Percentiles rank a stretch among this genome's conserved stretches.
Conservation (phyloP, 2,888 invertebrate species). For the Trimorus sp. region DNA sequence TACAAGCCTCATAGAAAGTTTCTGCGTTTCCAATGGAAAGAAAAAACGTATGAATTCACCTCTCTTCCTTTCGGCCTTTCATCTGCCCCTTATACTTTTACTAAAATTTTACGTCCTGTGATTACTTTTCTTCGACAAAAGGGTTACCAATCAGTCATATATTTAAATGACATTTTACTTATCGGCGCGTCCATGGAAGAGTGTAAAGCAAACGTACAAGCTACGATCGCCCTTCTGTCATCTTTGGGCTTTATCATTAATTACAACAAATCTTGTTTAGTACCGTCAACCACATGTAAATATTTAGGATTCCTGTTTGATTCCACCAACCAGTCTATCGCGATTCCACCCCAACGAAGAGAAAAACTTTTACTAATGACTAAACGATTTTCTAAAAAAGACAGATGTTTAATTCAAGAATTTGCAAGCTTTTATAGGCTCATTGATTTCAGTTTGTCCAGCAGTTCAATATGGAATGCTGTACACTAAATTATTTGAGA, state of each 20-base stretch:
- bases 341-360: neutral
- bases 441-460: constrained; percentile 13
- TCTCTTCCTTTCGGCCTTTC: neutral
- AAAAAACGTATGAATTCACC: constrained; percentile 6
- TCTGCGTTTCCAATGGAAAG: constrained; percentile 4
- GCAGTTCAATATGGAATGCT: constrained; percentile 17
- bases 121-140: neutral
- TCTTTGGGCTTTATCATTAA: constrained; percentile 17
- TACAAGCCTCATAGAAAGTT: too few species aligned
- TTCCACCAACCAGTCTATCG: constrained; percentile 9
- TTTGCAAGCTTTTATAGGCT: constrained; percentile 1
- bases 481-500: constrained; percentile 19
- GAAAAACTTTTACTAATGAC: neutral
- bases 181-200: constrained; percentile 7
- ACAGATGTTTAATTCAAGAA: too few species aligned
- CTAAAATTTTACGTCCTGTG: constrained; percentile 16
- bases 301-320: constrained; percentile 39
- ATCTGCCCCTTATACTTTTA: constrained; percentile 13
- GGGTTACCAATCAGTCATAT: constrained; percentile 8
- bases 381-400: neutral
- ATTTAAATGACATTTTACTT: constrained; percentile 32
- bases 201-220: constrained; percentile 3
- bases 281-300: constrained; percentile 1
- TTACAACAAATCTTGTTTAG: constrained; percentile 17
- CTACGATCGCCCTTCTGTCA: neutral